Conservation (phyloP, 2,888 invertebrate species). For the Drosophila subquinaria region DNA sequence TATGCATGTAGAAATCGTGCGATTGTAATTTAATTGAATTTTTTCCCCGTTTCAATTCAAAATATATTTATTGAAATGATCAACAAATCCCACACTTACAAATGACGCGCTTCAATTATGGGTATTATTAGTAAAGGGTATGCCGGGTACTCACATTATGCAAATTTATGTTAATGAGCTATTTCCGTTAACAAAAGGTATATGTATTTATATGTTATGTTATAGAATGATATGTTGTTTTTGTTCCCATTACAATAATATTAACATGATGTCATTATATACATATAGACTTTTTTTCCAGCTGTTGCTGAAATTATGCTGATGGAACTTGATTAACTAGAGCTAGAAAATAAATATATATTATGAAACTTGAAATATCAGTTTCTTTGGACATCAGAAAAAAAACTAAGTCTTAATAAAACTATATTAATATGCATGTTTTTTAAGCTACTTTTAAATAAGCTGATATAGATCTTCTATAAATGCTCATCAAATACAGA, state of each 20-base stretch:
- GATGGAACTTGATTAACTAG: neutral
- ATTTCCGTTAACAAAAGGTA: neutral
- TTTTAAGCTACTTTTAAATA: too few relatives aligned
- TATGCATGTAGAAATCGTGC: conserved; percentile 29
- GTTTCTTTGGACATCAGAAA: neutral
- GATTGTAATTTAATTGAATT: conserved; percentile 64
- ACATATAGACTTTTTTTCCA: too few relatives aligned
- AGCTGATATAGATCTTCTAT: neutral
- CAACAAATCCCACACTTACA: conserved; percentile 52
- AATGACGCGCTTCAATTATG: neutral
- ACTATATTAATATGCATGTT: too few relatives aligned
- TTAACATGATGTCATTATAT: too few relatives aligned
- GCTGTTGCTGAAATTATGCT: too few relatives aligned
- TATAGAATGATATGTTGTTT: neutral
- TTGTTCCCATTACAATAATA: too few relatives aligned
- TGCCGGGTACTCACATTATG: conserved; percentile 1
- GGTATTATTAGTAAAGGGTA: conserved; percentile 6
- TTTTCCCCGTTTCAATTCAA: conserved; percentile 45
- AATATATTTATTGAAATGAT: conserved; percentile 49
- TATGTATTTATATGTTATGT: neutral
- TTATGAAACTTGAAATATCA: neutral
- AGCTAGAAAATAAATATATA: neutral
- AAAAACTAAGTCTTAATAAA: too few relatives aligned
- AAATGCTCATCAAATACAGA: neutral
- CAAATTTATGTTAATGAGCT: neutral